Base-by-base conservation (phyloP, 1,140 invertebrate species). In the Calycopis cecrops region DNA sequence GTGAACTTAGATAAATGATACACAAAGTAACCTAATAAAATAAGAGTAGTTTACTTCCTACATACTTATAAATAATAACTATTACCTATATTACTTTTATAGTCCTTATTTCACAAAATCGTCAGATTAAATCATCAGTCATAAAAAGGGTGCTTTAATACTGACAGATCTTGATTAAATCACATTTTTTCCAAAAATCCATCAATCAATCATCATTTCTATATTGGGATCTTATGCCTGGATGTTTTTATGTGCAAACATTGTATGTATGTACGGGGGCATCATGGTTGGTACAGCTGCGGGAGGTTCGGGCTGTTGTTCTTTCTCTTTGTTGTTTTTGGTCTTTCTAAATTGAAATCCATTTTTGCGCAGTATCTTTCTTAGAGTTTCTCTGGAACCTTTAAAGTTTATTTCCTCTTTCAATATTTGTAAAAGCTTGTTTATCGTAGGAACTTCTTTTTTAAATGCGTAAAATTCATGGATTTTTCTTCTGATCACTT, bases 321-420 rank as follows among this genome's bases (percentile, higher is more conserved):
- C 82, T 50, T 85, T 85, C 11, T 82, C 80, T 56, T 85, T 85
- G 21, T 72, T 79, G 53, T 79, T 82, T 56, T 85, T 85, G 28
- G 80, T 79, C 63, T 85, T 85, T 50, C 82, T 69, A 55, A 85
- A 85, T 35, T 85, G 80, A 57, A 85, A 85, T 4, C 82, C 82
- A 69, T 85, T 81, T 61, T 85, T 85, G n/a, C 82, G 69, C 1
- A 84, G 61, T 16, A 84, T 85, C 55, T 85, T 85, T 9, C 82
- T 63, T 2, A 85, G 55, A 9, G 82, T 85, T 55, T 85, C 82
- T 35, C 82, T 63, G 0, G 82, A 85, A 0, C 82, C 82, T 68
- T 84, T 85, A 53, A 85, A 85, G 42, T 85, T 84, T 1, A 85
- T 84, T 67, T 85, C 82, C 54, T 82, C 76, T 65, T 81, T 84